Evolutionary conservation across 2,113 vertebrate species (phyloP).

Genomic region (Atractosteus spatula): DNA sequence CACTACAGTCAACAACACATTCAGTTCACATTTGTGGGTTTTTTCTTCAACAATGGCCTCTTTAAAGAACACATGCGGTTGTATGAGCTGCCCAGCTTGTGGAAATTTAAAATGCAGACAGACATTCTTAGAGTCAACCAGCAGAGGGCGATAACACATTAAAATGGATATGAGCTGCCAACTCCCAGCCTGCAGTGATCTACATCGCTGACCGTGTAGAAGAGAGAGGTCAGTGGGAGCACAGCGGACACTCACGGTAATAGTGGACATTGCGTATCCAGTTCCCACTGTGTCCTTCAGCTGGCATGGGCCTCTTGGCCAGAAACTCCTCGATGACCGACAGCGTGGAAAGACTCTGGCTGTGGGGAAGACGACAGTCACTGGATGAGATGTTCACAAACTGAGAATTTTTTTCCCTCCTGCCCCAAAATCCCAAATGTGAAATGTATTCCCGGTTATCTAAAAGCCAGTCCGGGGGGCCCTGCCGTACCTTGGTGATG

Average conservation of each 20-base stretch:
- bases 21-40: too few relatives aligned
- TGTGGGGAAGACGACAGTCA: conserved; percentile 42
- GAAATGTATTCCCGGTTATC: too few relatives aligned
- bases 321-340: conserved; percentile 96
- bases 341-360: conserved; percentile 95
- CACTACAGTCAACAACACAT: too few relatives aligned
- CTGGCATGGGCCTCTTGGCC: conserved; percentile 79
- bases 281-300: conserved; percentile 70
- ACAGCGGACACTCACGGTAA: conserved; percentile 80
- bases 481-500: conserved; percentile 85
- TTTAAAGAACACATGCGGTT: neutral
- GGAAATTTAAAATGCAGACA: neutral
- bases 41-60: neutral
- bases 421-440: too few relatives aligned
- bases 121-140: neutral
- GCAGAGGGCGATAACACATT: conserved; percentile 1
- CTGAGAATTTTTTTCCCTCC: too few relatives aligned
- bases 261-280: conserved; percentile 93
- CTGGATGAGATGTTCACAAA: too few relatives aligned
- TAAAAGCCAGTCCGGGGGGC: too few relatives aligned
- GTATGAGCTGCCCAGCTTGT: neutral
- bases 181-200: too few relatives aligned
- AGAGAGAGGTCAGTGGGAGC: neutral
- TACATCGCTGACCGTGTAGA: too few relatives aligned
- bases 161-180: too few relatives aligned